Conservation (phyloP, 2,113 vertebrate genomes). For the Micronycteris hirsuta region DNA sequence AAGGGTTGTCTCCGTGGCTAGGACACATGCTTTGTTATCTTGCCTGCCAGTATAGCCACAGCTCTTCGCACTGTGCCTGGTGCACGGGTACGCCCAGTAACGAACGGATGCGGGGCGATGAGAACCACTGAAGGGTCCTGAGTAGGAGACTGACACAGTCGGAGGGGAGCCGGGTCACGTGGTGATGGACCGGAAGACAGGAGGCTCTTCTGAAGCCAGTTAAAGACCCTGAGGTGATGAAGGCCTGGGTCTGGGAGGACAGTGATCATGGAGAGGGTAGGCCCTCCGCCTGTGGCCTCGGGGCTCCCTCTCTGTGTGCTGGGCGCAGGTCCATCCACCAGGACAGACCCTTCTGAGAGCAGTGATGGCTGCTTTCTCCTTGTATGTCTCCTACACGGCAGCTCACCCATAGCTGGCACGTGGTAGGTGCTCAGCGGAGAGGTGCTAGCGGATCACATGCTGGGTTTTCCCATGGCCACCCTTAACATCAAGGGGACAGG, state of each 20-base stretch:
- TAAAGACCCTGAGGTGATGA: not conserved
- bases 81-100: not conserved
- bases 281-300: too few species aligned
- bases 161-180: not conserved
- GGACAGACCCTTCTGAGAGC: not conserved
- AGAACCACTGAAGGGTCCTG: not conserved
- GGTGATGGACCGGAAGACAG: not conserved
- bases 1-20: not conserved
- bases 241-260: not conserved
- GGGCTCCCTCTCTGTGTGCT: not conserved
- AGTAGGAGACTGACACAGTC: not conserved
- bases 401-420: accelerated
- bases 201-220: not conserved
- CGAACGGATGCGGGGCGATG: not conserved
- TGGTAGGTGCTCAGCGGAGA: not conserved
- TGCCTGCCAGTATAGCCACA: accelerated
- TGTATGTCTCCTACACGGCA: accelerated
- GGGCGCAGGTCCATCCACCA: too few species aligned
- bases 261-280: not conserved
- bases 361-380: not conserved
- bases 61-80: not conserved
- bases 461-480: not conserved
- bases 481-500: not conserved
- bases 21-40: not conserved
- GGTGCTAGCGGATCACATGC: not conserved